Base-by-base conservation (phyloP, 2,888 invertebrate species). In the Netelia fuscicornis region DNA sequence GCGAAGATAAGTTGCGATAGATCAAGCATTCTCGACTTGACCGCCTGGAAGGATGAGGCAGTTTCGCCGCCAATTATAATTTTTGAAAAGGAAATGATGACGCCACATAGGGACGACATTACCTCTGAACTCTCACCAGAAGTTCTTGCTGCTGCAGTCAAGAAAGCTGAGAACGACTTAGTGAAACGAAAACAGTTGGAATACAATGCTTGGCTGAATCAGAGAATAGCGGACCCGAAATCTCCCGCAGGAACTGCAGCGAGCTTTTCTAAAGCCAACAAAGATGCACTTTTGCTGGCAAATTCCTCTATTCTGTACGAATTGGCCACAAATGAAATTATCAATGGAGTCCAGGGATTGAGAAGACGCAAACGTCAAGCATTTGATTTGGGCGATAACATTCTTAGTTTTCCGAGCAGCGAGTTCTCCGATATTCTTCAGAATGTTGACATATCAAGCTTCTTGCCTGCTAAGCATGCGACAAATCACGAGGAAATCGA, bases 201-300 rank as follows among this genome's bases (percentile, higher is more conserved):
- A 91, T 98, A 97, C 91, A 96, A 97, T 94, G 95, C 97, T 25
- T 98, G 97, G 97, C 95, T 96, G 17, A 87, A 92, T 42, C 92
- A 92, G 20, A 90, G 90, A 71, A 88, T 89, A 44, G 97, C 97
- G 0, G 98, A 98, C 92, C 97, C 98, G 0, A 97, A 97, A 90
- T 98, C 98, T 0, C 96, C 98, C 0, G 96, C 96, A 13, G 98
- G 98, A 2, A 97, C 97, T 0, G 98, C 98, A 0, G 98, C 98
- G 0, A 98, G 98, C 0, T 98, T 98, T 94, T 98, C 97, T 80
- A 98, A 98, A 91, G 98, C 98, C 30, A 98, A 97, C 93, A 96
- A 96, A 91, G 97, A 97, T 90, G 98, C 98, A 0, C 93, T 98
- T 9, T 95, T 97, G 83, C 94, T 98, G 37, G 98, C 98, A 10